These are phyloP conservation scores for Pelecanoides urinatrix DNA, from an alignment of 2,113 vertebrate genomes.

Conservation along the genomic window DNA sequence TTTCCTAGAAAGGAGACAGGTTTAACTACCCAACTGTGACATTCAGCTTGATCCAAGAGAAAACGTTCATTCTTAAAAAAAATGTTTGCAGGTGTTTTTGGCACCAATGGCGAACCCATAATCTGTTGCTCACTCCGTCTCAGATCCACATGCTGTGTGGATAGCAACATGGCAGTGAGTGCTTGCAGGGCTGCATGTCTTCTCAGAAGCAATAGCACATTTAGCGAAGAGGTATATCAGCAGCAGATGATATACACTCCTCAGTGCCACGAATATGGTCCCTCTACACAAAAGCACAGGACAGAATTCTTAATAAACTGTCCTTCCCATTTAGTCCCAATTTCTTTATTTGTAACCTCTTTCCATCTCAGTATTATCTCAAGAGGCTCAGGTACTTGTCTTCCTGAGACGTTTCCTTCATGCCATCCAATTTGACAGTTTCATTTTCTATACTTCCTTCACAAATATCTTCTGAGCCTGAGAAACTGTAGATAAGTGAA, in stretches of 20 bases:
- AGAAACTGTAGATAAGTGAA: background rate
- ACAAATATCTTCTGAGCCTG: background rate
- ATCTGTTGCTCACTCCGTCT: background rate
- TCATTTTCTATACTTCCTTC: conserved; percentile 17
- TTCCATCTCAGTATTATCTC: conserved; percentile 8
- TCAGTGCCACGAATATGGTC: background rate
- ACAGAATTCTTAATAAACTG: background rate
- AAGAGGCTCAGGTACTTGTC: background rate
- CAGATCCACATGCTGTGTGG: background rate
- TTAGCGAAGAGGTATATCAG: background rate
- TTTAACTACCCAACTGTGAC: background rate
- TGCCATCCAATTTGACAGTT: background rate
- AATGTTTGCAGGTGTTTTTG: background rate
- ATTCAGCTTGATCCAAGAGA: background rate
- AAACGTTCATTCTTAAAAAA: background rate
- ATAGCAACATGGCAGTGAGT: background rate
- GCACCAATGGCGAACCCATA: background rate
- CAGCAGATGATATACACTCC: background rate
- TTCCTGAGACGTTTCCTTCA: background rate
- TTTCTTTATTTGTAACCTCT: conserved; percentile 39
- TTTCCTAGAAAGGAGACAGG: background rate
- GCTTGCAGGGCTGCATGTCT: background rate
- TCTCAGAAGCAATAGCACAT: background rate
- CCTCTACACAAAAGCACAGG: background rate
- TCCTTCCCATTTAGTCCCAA: background rate